phyloP scores from a whole-genome alignment of 1,140 invertebrate genomes.

The Drosophila murphyi region DNA sequence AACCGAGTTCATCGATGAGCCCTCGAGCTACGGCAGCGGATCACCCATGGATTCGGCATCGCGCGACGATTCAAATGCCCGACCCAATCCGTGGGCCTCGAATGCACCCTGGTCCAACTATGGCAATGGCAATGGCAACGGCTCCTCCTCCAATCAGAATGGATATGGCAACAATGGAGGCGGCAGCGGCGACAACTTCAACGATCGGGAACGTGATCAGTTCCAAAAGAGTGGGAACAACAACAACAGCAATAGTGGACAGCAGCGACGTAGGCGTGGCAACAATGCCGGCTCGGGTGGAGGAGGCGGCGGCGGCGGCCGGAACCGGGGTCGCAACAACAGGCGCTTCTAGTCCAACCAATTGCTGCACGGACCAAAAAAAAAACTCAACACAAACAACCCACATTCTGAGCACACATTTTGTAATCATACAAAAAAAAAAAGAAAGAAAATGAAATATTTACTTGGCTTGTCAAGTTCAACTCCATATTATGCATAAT shows the following conservation, averaged over 20 bases:
- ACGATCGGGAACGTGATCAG: constrained; percentile 59
- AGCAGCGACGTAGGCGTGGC: constrained; percentile 64
- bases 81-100: constrained; percentile 76
- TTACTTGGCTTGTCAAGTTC: constrained; percentile 14
- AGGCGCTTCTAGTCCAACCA: constrained; percentile 64
- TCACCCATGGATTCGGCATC: constrained; percentile 59
- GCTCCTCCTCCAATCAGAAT: constrained; percentile 50
- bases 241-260: constrained; percentile 52
- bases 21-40: constrained; percentile 19
- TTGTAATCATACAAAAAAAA: constrained; percentile 22
- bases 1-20: constrained; percentile 68
- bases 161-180: constrained; percentile 67
- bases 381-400: constrained; percentile 17
- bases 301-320: constrained; percentile 41
- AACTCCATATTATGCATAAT: constrained; percentile 33
- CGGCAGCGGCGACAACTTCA: constrained; percentile 55
- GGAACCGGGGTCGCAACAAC: constrained; percentile 70
- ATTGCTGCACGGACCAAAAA: constrained; percentile 7
- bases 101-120: constrained; percentile 67
- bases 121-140: constrained; percentile 52
- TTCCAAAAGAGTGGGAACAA: constrained; percentile 54
- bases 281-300: constrained; percentile 58
- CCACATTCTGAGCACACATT: constrained; percentile 20
- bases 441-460: constrained; percentile 18
- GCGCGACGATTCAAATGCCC: constrained; percentile 17